Percentiles rank a stretch among this genome's conserved stretches.
Conservation (phyloP, 2,888 invertebrate genomes). For the Ennomos fuscantarius region DNA sequence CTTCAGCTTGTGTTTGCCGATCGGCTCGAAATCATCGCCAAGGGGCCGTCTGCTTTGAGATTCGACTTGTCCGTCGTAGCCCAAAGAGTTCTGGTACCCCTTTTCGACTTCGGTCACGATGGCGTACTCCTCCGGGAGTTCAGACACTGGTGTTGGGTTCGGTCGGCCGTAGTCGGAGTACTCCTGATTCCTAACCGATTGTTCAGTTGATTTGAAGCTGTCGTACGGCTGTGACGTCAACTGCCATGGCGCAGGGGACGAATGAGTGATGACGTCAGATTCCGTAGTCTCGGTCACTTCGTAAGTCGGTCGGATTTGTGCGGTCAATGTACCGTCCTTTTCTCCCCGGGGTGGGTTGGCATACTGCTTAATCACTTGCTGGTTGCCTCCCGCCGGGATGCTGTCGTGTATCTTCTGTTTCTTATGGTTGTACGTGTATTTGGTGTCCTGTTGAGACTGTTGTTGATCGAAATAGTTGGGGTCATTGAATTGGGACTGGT, state of each 20-base stretch:
- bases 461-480: conserved; percentile 56
- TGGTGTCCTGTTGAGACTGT: conserved; percentile 50
- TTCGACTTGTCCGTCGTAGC: conserved; percentile 72
- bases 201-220: conserved; percentile 58
- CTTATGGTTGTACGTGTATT: conserved; percentile 58
- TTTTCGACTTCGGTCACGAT: conserved; percentile 77
- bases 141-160: conserved; percentile 59
- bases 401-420: conserved; percentile 69
- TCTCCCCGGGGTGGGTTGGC: conserved; percentile 56
- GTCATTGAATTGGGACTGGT: conserved; percentile 62
- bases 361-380: conserved; percentile 65
- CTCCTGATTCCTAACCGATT: conserved; percentile 57
- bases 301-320: conserved; percentile 64
- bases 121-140: conserved; percentile 71
- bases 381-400: conserved; percentile 66
- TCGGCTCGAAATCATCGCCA: conserved; percentile 78
- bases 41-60: conserved; percentile 77
- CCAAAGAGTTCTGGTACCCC: conserved; percentile 73
- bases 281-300: conserved; percentile 77
- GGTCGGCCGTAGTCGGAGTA: conserved; percentile 57
- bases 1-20: conserved; percentile 73
- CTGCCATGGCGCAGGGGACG: conserved; percentile 69
- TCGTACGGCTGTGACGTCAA: conserved; percentile 63
- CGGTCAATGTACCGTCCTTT: conserved; percentile 48
- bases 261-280: conserved; percentile 62